Conservation (phyloP, 2,888 invertebrate genomes). For the Heliconius ethilla region DNA sequence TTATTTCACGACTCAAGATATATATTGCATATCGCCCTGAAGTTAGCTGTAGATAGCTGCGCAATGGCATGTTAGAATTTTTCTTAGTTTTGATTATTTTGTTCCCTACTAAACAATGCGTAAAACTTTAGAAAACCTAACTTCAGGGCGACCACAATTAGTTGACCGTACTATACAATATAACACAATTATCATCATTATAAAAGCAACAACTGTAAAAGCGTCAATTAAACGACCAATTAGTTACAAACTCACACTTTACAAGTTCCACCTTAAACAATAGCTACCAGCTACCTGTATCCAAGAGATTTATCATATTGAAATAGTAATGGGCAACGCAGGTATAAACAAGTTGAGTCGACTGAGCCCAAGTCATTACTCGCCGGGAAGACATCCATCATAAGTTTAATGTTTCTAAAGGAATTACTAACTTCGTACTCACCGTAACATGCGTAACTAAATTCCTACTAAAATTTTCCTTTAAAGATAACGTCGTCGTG, state of each 20-base stretch:
- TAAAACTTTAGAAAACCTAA: too few relatives aligned
- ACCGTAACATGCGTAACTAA: conserved; percentile 32
- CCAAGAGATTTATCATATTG: conserved; percentile 27
- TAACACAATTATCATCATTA: too few relatives aligned
- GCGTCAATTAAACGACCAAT: neutral
- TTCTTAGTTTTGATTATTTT: too few relatives aligned
- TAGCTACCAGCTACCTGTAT: conserved; percentile 21
- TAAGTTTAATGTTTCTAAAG: conserved; percentile 42
- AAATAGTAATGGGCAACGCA: conserved; percentile 25
- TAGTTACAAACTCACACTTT: conserved; percentile 14
- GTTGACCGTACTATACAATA: too few relatives aligned
- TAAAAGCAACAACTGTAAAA: too few relatives aligned
- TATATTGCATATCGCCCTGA: too few relatives aligned
- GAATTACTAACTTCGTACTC: conserved; percentile 35
- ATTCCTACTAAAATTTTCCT: conserved; percentile 30
- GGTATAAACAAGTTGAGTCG: conserved; percentile 31
- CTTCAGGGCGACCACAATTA: too few relatives aligned
- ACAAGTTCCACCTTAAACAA: conserved; percentile 6
- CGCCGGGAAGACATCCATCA: conserved; percentile 39
- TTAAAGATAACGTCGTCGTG: conserved; percentile 23
- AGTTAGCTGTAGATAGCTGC: too few relatives aligned
- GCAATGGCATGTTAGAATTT: too few relatives aligned
- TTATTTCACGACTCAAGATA: neutral
- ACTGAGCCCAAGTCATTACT: conserved; percentile 38
- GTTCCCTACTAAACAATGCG: too few relatives aligned